Base-by-base conservation (phyloP, 2,888 invertebrate genomes). In the Drosophila subsilvestris region DNA sequence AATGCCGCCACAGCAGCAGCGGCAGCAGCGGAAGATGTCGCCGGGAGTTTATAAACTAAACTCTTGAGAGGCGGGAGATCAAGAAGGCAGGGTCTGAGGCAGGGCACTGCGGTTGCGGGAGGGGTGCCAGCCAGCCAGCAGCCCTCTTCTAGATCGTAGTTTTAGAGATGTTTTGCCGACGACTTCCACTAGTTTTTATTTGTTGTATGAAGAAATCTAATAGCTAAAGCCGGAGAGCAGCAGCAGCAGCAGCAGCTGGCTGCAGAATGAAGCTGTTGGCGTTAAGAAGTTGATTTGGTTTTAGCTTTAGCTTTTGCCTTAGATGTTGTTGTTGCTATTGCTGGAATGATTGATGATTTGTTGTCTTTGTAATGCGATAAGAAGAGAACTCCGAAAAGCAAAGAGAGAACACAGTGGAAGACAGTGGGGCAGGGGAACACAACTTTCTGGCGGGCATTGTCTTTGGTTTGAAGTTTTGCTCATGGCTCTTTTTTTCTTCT, bases 271-370 rank as follows among this genome's bases (percentile, higher is more conserved):
- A 80, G 74, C 79, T 86, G 81, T 82, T 84, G 71, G 74, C 79
- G 71, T 84, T 78, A 80, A 86, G 61, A 84, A 84, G 79, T 78
- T 84, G 87, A 82, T 81, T 86, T 69, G 49, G 54, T 75, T 77
- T 75, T 66, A 63, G 71, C 55, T 68, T 65, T 25, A 55, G 22
- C 22, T 51, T 56, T 44, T 29, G 44, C 14, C 56, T 60, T 22
- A 49, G 60, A 48, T 58, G 55, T 32, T 43, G 4, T 66, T 66
- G 57, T 44, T 66, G 55, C 20, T 43, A 61, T 56, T 50, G 59
- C 53, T 29, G 61, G 67, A 75, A 78, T 77, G 78, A 78, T 78
- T 77, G 80, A 78, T 78, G 80, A 78, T 78, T 80, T 75, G 80
- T 75, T 81, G 67, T 67, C 72, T 68, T 65, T 75, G 75, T 61